Percentiles rank a stretch among this genome's conserved stretches.
Evolutionary conservation across 2,113 vertebrate species (phyloP).

Genomic region (Chaetodon trifascialis): DNA sequence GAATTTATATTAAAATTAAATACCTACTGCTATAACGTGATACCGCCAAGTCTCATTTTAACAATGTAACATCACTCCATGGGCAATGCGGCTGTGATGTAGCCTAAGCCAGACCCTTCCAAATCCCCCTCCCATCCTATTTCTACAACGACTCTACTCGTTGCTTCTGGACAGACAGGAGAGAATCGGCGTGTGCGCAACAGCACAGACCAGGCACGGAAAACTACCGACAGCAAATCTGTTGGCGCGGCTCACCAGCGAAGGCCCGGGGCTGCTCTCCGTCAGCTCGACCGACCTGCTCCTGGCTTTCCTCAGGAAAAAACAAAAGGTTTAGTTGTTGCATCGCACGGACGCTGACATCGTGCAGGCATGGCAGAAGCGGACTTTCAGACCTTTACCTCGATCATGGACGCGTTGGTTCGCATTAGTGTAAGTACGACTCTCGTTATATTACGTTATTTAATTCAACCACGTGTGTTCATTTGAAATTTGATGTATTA

Average conservation of each 20-base stretch:
- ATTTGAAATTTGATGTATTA: not conserved
- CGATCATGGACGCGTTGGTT: slow-evolving; percentile 94
- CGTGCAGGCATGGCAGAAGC: slow-evolving; percentile 88
- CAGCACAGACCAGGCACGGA: slow-evolving; percentile 28
- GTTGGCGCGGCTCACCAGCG: not conserved
- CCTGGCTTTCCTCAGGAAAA: not conserved
- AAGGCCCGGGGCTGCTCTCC: slow-evolving; percentile 4
- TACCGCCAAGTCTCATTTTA: not conserved
- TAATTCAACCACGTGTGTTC: slow-evolving; percentile 14
- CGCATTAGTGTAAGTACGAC: slow-evolving; percentile 91
- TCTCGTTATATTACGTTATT: slow-evolving; percentile 30
- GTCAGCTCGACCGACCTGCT: not conserved
- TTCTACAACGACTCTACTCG: slow-evolving; percentile 29
- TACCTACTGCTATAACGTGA: not conserved
- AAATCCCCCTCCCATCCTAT: not conserved
- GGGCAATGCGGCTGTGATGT: slow-evolving; percentile 39
- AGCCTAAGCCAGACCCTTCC: slow-evolving; percentile 9
- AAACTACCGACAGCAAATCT: not conserved
- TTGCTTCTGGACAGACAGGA: slow-evolving; percentile 25
- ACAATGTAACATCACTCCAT: not conserved
- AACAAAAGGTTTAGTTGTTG: not conserved
- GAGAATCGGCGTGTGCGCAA: slow-evolving; percentile 43
- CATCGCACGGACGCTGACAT: slow-evolving; percentile 8
- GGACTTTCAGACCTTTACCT: slow-evolving; percentile 92
- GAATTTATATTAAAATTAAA: not conserved